phyloP scores from a whole-genome alignment of 2,797 vertebrate species.

The Caiman crocodilus region DNA sequence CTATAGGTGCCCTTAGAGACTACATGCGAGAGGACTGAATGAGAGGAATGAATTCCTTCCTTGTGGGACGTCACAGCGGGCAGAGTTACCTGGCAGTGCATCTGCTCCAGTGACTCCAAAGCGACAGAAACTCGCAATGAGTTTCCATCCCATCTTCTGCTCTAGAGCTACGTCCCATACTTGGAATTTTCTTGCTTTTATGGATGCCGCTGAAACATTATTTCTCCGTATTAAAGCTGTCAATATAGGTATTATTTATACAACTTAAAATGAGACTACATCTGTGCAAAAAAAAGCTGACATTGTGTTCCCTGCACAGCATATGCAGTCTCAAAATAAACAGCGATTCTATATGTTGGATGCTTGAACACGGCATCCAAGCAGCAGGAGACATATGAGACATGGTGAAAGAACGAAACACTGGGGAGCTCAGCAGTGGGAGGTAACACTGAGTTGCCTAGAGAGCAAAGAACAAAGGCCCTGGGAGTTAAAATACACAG shows the following conservation, averaged over 20 bases:
- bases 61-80: background rate
- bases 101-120: background rate
- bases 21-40: rapidly evolving
- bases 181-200: rapidly evolving
- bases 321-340: constrained; percentile 72
- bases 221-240: background rate
- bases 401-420: constrained; percentile 59
- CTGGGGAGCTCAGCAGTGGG: constrained; percentile 49
- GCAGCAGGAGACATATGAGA: constrained; percentile 72
- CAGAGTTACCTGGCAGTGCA: background rate
- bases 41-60: background rate
- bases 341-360: constrained; percentile 45
- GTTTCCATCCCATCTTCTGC: background rate
- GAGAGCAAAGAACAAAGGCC: constrained; percentile 64
- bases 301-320: constrained; percentile 60
- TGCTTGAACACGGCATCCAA: constrained; percentile 50
- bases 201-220: rapidly evolving
- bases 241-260: constrained; percentile 56
- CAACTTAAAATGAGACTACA: constrained; percentile 52
- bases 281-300: constrained; percentile 60
- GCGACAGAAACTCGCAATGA: rapidly evolving
- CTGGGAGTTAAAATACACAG: constrained; percentile 77
- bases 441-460: constrained; percentile 58
- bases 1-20: too few species aligned
- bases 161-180: background rate